Conservation (phyloP, 2,888 invertebrate genomes). For the Microplitis manilae region DNA sequence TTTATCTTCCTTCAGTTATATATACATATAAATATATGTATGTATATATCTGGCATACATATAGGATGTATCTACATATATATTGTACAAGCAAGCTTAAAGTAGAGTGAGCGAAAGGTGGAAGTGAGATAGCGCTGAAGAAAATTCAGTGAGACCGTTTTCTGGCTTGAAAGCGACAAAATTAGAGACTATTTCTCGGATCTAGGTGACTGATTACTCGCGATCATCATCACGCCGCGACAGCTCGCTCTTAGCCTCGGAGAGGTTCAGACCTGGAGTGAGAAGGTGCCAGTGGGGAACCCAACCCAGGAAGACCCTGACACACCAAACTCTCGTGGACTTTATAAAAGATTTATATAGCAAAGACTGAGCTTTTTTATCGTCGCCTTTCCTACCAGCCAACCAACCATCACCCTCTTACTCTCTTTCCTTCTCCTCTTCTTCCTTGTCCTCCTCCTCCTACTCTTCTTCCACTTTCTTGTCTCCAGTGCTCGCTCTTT, state of each 20-base stretch:
- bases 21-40: not conserved
- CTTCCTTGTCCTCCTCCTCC: not conserved
- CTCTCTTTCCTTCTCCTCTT: not conserved
- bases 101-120: conserved; percentile 12
- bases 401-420: not conserved
- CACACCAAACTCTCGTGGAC: not conserved
- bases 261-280: not conserved
- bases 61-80: not conserved
- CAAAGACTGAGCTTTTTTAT: conserved; percentile 19
- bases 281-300: not conserved
- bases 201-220: conserved; percentile 35
- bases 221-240: conserved; percentile 16
- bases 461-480: not conserved
- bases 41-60: not conserved
- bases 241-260: not conserved
- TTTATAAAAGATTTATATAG: conserved; percentile 37
- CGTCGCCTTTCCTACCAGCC: not conserved
- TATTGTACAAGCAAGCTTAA: not conserved
- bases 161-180: conserved; percentile 25
- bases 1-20: conserved; percentile 35
- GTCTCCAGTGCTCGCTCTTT: not conserved
- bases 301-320: not conserved
- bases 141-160: not conserved
- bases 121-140: conserved; percentile 18
- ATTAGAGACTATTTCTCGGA: conserved; percentile 35